Evolutionary conservation across 2,797 vertebrate species (phyloP), one percentile per base, ranked within the genome.

Genomic region (Carapus acus): DNA sequence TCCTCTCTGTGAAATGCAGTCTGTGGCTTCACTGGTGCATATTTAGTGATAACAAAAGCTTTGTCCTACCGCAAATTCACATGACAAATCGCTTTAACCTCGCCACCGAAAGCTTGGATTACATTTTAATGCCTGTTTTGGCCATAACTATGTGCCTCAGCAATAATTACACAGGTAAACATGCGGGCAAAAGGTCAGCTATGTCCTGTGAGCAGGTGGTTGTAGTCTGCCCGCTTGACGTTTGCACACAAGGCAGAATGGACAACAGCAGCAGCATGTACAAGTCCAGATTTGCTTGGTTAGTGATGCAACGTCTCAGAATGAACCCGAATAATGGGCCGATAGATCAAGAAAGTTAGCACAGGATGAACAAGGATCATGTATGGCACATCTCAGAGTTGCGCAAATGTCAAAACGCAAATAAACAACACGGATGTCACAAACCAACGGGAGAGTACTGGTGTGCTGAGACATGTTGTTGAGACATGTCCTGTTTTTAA

Each of bases 331-430:
- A 52, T 51, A 56, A 65, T 41, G 48, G 52, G 42, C 68, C 66
- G 41, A 58, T 15, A 49, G 39, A 62, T 51, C 6, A 51, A 54
- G 44, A 67, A 49, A 58, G 71, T 66, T 33, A 77, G 64, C 62
- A 74, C 53, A 43, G 55, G 70, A 67, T 54, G 39, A 69, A 71
- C 44, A 43, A 49, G 48, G 41, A 49, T 70, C 41, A 64, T 36
- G 44, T 80, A 83, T 86, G 83, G 83, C 83, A 87, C 83, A 59
- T 71, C 40, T 73, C 77, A 51, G 76, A 58, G 62, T 71, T 40
- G 72, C 65, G 61, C 62, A 68, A 11, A 37, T 43, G 47, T 21
- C 68, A 27, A 73, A 67, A 56, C 2, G 19, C 36, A 71, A 69
- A 66, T 41, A 59, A 67, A 63, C 45, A 72, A 56, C 57, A 36